Conservation (phyloP, 2,888 invertebrate genomes). For the Chrysopilus asiliformis region DNA sequence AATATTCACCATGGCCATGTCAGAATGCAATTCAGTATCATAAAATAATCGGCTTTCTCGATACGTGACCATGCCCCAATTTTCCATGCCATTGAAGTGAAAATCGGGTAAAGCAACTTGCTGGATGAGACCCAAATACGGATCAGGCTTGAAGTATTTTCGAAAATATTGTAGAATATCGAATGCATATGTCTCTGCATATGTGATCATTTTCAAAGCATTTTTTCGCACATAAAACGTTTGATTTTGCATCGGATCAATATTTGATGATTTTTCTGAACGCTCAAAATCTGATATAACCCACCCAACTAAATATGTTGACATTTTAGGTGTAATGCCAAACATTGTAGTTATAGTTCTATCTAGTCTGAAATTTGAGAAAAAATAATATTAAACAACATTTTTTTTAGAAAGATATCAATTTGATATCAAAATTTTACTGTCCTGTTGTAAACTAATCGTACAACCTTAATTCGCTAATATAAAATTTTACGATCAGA, state of each 20-base stretch:
- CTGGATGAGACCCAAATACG: constrained; percentile 19
- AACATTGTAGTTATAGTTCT: constrained; percentile 12
- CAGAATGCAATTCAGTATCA: constrained; percentile 1
- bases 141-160: constrained; percentile 8
- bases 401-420: no score
- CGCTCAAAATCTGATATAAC: constrained; percentile 42
- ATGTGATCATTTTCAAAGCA: constrained; percentile 42
- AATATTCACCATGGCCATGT: constrained; percentile 3
- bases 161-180: constrained; percentile 4
- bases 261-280: no score
- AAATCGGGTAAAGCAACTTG: constrained; percentile 51
- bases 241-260: neutral
- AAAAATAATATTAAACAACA: no score
- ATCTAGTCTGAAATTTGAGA: constrained; percentile 25
- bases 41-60: constrained; percentile 29
- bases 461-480: no score
- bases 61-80: constrained; percentile 56
- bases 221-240: constrained; percentile 7
- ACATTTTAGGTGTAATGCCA: constrained; percentile 44
- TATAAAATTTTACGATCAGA: no score
- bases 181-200: constrained; percentile 32
- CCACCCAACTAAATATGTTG: constrained; percentile 61
- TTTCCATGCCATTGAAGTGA: constrained; percentile 63
- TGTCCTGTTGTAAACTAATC: no score
- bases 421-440: no score